Percentiles rank a stretch among this genome's conserved stretches.
Conservation (phyloP, 2,888 invertebrate genomes). For the Cylindroiulus punctatus region DNA sequence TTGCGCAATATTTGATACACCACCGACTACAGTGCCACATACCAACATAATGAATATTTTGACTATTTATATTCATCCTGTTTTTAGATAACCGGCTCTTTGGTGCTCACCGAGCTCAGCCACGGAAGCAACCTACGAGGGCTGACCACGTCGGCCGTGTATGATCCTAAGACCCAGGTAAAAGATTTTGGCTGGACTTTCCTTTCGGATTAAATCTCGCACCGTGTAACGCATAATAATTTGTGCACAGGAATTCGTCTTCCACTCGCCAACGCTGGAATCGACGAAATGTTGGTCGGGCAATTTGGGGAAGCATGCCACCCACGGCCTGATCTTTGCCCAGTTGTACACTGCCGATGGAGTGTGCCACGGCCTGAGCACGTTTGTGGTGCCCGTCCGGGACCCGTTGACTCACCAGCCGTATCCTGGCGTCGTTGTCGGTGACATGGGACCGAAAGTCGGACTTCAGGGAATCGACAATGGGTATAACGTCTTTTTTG, state of each 20-base stretch:
- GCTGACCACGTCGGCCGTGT: conserved; percentile 87
- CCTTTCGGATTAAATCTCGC: too few species aligned
- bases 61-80: conserved; percentile 60
- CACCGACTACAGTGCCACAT: too few species aligned
- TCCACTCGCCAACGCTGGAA: conserved; percentile 80
- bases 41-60: conserved; percentile 52
- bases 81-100: conserved; percentile 77
- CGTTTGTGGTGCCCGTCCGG: conserved; percentile 87
- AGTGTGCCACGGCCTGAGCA: conserved; percentile 84
- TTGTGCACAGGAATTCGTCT: conserved; percentile 72
- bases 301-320: conserved; percentile 75
- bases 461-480: conserved; percentile 94
- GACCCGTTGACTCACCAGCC: conserved; percentile 78
- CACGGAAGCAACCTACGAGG: conserved; percentile 91
- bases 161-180: conserved; percentile 74
- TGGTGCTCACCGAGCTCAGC: conserved; percentile 87
- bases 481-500: conserved; percentile 76
- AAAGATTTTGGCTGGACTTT: neutral
- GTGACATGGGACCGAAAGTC: conserved; percentile 92
- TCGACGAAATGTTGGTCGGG: conserved; percentile 90
- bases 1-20: too few species aligned
- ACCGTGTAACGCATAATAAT: too few species aligned
- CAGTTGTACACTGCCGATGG: conserved; percentile 84
- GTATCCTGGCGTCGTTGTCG: conserved; percentile 82
- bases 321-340: conserved; percentile 88